Conservation (phyloP, 2,888 invertebrate species). For the Dendrolimus houi region DNA sequence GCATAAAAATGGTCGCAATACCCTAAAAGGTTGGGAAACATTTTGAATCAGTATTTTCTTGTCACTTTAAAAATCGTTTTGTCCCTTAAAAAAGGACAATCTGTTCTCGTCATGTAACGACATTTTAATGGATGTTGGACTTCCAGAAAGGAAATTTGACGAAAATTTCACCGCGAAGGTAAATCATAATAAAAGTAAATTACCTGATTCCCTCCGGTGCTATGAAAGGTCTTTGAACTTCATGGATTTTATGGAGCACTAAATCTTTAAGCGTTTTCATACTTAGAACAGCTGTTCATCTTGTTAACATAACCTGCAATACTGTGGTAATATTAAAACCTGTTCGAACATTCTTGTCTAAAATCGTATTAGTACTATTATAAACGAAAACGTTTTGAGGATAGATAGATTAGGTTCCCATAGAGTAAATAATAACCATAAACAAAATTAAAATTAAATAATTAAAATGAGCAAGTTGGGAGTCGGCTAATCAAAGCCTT, state of each 20-base stretch:
- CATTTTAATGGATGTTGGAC: constrained; percentile 3
- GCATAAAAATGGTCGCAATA: neutral
- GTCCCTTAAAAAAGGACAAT: neutral
- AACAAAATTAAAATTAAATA: no score
- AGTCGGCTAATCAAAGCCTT: no score
- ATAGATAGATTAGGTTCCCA: no score
- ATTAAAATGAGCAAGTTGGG: no score
- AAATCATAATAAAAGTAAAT: constrained; percentile 12
- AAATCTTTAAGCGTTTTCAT: no score
- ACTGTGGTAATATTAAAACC: no score
- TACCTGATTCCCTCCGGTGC: constrained; percentile 10
- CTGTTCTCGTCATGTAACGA: neutral
- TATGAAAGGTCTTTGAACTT: constrained; percentile 17
- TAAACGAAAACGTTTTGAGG: no score
- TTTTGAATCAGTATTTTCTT: neutral
- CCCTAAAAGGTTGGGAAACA: neutral
- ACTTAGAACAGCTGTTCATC: no score
- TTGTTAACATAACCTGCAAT: no score
- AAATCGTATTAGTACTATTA: no score
- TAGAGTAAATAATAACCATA: no score
- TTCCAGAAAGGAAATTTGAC: constrained; percentile 3
- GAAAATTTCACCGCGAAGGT: constrained; percentile 3
- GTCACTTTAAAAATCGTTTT: neutral
- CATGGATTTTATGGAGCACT: neutral
- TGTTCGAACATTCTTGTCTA: no score